These are phyloP conservation scores for Amphilophus citrinellus DNA, from an alignment of 2,113 vertebrate species.

Conservation along the genomic window DNA sequence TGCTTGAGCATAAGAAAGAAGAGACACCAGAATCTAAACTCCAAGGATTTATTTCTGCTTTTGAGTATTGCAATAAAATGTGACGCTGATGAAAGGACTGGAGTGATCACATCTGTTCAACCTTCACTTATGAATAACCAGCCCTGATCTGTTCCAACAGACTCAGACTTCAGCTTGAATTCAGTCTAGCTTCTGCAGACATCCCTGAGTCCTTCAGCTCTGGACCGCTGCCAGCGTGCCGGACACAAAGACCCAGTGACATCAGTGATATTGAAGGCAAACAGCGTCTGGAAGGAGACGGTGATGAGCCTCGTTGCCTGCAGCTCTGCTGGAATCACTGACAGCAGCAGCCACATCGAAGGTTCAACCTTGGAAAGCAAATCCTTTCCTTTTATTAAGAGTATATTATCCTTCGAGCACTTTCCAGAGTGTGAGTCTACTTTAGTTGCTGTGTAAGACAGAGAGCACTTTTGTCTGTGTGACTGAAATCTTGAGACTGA, in stretches of 20 bases:
- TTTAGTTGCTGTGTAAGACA: accelerated
- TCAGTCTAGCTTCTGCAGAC: not conserved
- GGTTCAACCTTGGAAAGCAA: conserved; percentile 8
- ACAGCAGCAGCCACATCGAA: not conserved
- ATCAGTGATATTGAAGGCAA: conserved; percentile 11
- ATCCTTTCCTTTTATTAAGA: not conserved
- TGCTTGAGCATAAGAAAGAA: not conserved
- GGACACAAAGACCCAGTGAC: not conserved
- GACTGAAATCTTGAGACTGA: not conserved
- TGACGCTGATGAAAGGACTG: not conserved
- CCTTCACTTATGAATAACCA: not conserved
- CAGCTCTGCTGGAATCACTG: not conserved
- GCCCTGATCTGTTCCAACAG: not conserved
- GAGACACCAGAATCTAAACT: not conserved
- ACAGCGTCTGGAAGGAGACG: not conserved
- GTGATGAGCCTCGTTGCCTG: not conserved
- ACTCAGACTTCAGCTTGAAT: not conserved
- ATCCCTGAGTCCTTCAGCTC: conserved; percentile 23
- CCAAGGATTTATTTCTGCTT: not conserved
- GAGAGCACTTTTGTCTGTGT: not conserved
- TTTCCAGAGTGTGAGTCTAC: not conserved
- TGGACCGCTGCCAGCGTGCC: conserved; percentile 12
- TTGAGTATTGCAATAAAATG: accelerated
- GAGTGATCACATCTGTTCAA: not conserved
- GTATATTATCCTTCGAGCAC: not conserved